These are phyloP conservation scores for Notospermus geniculatus DNA, from an alignment of 1,140 invertebrate species.

Conservation along the genomic window DNA sequence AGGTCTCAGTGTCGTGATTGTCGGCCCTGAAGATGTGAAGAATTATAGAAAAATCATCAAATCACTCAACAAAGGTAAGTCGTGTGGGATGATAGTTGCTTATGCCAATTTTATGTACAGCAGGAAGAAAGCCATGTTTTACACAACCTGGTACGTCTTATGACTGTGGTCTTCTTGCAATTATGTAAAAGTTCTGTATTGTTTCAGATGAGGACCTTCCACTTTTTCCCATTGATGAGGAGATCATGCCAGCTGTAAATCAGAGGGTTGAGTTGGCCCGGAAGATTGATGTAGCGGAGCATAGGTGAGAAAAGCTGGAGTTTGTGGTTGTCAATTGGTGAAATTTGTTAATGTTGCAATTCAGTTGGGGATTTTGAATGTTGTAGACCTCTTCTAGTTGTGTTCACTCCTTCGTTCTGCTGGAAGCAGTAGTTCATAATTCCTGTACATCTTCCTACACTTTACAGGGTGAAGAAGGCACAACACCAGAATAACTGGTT, in stretches of 20 bases:
- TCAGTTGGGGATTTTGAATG: neutral
- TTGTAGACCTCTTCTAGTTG: too few relatives aligned
- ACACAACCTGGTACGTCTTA: too few relatives aligned
- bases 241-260: constrained; percentile 67
- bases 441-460: too few relatives aligned
- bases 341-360: neutral
- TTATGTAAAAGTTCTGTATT: too few relatives aligned
- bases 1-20: constrained; percentile 87
- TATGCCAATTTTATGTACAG: neutral
- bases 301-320: constrained; percentile 52
- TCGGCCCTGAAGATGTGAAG: constrained; percentile 81
- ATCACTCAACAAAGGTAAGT: constrained; percentile 76
- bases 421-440: too few relatives aligned
- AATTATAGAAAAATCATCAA: constrained; percentile 78
- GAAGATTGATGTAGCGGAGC: constrained; percentile 74
- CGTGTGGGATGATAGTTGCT: neutral
- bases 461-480: constrained; percentile 60
- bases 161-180: too few relatives aligned
- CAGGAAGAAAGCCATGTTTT: neutral
- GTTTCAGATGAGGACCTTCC: constrained; percentile 83
- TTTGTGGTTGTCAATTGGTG: too few relatives aligned
- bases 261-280: constrained; percentile 73
- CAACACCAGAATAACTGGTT: constrained; percentile 78
- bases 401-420: too few relatives aligned
- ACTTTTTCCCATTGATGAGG: constrained; percentile 73